Evolutionary conservation across 2,797 vertebrate genomes (phyloP), one percentile per base, ranked within the genome.

Genomic region (Coracias cyanogaster): DNA sequence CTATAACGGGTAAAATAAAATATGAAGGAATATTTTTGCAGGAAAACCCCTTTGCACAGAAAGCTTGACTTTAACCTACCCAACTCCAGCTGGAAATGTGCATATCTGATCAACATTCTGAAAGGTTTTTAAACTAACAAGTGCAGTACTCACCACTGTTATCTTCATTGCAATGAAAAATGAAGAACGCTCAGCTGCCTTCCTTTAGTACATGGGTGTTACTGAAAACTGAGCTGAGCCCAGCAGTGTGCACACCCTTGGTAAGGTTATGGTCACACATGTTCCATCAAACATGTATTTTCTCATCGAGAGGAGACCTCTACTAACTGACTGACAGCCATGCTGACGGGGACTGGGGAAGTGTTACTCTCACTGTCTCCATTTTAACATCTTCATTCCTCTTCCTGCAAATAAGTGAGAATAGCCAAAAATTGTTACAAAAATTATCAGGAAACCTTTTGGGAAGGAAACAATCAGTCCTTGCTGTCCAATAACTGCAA

Each of bases 321-420:
- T 65, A 28, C 52, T 60, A 17, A 35, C 3, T 73, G 28, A 66
- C 25, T 41, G 25, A 49, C 41, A 93, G 22, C 19, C 10, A 10
- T 0, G 5, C n/a, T 29, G 25, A 58, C 52, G 26, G 7, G 21
- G 14, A 8, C 0, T 1, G 7, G 13, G 11, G 8, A 9, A 21
- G n/a, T 7, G 8, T 26, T 55, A 22, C n/a, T 16, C 24, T n/a
- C 37, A 14, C 48, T 29, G 25, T 16, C 58, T 67, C 43, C 4
- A 4, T 51, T 76, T 51, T 66, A 71, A 35, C 6, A 16, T 12
- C 28, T 41, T 37, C 37, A 9, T 52, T 29, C 19, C 33, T 7
- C 4, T 69, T 73, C 19, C 49, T 31, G 51, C 45, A 70, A 65
- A 8, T 58, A 79, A 74, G 12, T 21, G 10, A 70, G 45, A 79